phyloP scores from a whole-genome alignment of 2,888 invertebrate genomes.

The Philopedon plagiatum region DNA sequence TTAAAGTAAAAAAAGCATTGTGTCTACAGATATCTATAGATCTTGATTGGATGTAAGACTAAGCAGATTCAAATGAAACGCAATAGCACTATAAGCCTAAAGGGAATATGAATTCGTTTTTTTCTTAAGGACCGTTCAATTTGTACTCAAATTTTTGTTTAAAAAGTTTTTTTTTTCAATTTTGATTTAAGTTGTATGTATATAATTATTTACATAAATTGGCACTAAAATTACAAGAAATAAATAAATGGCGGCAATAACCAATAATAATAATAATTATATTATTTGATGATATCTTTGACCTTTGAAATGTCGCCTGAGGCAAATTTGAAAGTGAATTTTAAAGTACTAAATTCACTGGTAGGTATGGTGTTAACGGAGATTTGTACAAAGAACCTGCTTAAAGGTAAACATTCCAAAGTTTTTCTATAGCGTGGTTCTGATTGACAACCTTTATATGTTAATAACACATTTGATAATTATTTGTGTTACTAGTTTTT shows the following conservation, averaged over 20 bases:
- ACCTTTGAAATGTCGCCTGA: slow-evolving; percentile 21
- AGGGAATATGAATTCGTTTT: too few species aligned
- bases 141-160: too few species aligned
- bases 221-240: not conserved
- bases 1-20: too few species aligned
- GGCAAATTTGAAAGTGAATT: slow-evolving; percentile 30
- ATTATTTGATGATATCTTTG: slow-evolving; percentile 25
- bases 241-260: not conserved
- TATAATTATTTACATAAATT: too few species aligned
- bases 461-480: not conserved
- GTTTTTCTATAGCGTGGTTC: slow-evolving; percentile 2
- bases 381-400: slow-evolving; percentile 12
- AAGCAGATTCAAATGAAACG: too few species aligned
- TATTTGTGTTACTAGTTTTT: not conserved
- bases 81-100: too few species aligned
- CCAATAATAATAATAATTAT: slow-evolving; percentile 5
- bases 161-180: too few species aligned
- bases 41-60: too few species aligned
- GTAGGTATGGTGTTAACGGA: not conserved
- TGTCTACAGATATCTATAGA: too few species aligned
- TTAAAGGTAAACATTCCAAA: not conserved
- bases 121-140: too few species aligned
- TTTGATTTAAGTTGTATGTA: too few species aligned
- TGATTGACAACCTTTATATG: slow-evolving; percentile 19
- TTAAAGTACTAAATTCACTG: slow-evolving; percentile 18